These are phyloP conservation scores for Octopus sinensis DNA, from an alignment of 1,140 invertebrate genomes.

Conservation along the genomic window DNA sequence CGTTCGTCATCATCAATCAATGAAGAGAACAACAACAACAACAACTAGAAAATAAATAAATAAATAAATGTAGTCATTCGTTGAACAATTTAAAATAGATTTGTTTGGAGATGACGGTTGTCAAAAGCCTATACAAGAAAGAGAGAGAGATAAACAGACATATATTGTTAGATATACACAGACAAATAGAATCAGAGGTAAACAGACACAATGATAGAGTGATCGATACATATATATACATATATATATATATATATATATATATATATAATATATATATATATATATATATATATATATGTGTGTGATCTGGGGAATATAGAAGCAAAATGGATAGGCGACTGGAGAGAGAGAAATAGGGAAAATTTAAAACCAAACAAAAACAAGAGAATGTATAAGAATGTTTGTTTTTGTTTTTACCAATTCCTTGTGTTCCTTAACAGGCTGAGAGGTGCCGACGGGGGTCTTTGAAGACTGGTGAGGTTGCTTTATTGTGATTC, in stretches of 20 bases:
- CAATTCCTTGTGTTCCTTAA: not conserved
- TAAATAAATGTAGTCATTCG: too few species aligned
- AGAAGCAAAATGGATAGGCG: too few species aligned
- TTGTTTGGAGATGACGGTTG: too few species aligned
- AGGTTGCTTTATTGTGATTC: conserved; percentile 3
- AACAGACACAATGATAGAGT: not conserved
- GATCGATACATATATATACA: not conserved
- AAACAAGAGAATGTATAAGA: too few species aligned
- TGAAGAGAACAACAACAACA: too few species aligned
- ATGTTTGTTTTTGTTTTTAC: not conserved
- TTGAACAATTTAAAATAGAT: too few species aligned
- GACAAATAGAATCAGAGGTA: not conserved
- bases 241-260: not conserved
- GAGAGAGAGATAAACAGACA: not conserved
- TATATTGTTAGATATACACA: not conserved
- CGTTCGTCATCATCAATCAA: too few species aligned
- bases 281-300: conserved; percentile 5
- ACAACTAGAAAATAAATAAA: too few species aligned
- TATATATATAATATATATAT: conserved; percentile 5
- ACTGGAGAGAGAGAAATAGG: too few species aligned
- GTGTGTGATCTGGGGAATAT: too few species aligned
- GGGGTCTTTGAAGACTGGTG: not conserved
- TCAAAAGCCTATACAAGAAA: too few species aligned
- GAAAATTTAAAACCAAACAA: too few species aligned
- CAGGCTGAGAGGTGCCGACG: not conserved